A percentile compares a stretch with the other conserved stretches of the same genome.
Conservation (phyloP, 2,113 vertebrate genomes). For the Aspiorhynchus laticeps region DNA sequence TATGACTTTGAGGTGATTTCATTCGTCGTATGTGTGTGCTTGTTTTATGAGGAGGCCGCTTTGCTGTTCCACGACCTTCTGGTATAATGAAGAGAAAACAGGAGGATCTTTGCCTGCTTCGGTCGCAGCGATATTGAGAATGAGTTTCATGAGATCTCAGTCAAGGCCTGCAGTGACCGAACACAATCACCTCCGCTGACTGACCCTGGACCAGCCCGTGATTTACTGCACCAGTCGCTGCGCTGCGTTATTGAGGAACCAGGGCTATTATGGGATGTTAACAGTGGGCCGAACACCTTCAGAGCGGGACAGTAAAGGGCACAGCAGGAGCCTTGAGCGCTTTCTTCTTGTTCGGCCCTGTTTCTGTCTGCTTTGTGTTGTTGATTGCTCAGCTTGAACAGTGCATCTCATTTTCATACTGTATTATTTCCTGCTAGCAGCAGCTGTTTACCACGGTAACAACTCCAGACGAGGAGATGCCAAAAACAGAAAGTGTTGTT, state of each 20-base stretch:
- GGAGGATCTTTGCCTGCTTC: not conserved
- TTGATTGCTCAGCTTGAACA: not conserved
- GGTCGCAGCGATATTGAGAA: not conserved
- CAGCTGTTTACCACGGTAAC: not conserved
- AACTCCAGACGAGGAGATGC: no score
- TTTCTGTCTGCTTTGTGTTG: not conserved
- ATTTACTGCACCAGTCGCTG: conserved; percentile 40
- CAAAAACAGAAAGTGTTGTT: no score
- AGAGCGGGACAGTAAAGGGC: not conserved
- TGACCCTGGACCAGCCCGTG: conserved; percentile 15
- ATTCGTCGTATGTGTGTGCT: not conserved
- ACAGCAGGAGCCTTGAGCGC: not conserved
- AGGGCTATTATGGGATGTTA: not conserved
- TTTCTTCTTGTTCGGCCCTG: not conserved
- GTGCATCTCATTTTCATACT: not conserved
- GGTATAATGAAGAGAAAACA: conserved; percentile 3
- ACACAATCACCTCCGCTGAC: conserved; percentile 29
- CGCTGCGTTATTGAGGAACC: not conserved
- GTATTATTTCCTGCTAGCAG: not conserved
- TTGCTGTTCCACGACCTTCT: not conserved
- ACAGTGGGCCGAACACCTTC: not conserved
- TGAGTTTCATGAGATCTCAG: conserved; percentile 23
- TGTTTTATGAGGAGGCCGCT: not conserved
- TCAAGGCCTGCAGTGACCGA: conserved; percentile 39
- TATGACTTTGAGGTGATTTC: not conserved